Base-by-base conservation (phyloP, 2,888 invertebrate species). In the Sarcophaga subvicina region DNA sequence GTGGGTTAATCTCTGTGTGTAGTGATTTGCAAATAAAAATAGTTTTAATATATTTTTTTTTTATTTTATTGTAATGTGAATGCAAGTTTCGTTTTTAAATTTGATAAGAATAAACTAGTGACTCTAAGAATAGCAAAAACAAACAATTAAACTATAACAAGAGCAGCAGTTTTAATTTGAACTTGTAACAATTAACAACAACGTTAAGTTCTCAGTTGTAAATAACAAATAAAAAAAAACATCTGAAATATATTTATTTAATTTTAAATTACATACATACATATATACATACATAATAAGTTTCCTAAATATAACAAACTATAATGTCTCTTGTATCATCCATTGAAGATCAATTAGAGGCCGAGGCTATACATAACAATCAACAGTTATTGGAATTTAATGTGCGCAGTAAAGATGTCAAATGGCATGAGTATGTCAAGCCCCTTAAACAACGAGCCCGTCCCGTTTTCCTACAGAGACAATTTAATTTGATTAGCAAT, bases 281-380 rank as follows among this genome's bases (percentile, higher is more conserved):
- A 49, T 49, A 49, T 6, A 14, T 49, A 49, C 14, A 14, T 49
- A 11, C 14, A 14, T 49, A 14, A 14, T 54, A 14, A 14, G 17
- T 54, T 12, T 54, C 4, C 27, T 17, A 17, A n/a, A n/a, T 62
- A n/a, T 69, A 5, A 45, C 10, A 22, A 72, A 60, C 14, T 72
- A 82, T 14, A 45, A 83, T 83, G 84, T 73, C 60, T 17, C 59
- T 22, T 67, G 11, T 69, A 1, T 67, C 83, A 77, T 89, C 89
- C 62, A 83, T 92, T 90, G 90, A 91, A 91, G 92, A 89, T 82
- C 89, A 91, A 88, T 88, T 93, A 83, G 93, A 93, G 88, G 93
- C 92, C 8, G 91, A 92, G 82, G 90, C 93, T n/a, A 82, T 93
- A 20, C 80, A 77, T 45, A 84, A 89, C 60, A 93, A 93, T 82